Evolutionary conservation across 92 coral and sea anemone species (phyloP), one percentile per base, ranked within the genome.

Genomic region (Zoanthus sociatus): DNA sequence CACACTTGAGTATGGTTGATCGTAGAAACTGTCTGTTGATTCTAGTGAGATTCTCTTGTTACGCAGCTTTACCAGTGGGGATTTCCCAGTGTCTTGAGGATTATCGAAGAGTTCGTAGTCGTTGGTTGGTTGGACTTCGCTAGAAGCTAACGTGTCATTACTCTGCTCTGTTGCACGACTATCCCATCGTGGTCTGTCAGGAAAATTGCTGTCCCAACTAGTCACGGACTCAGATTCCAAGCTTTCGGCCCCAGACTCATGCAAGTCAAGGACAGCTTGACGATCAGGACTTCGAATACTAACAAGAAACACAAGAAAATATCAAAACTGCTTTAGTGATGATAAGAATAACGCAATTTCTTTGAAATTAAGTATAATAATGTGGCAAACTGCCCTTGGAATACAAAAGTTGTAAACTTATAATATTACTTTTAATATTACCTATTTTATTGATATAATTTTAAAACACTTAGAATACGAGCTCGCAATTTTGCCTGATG

Each of bases 1-100:
- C 7, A 97, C 94, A 18, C 95, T 89, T 0, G 98, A 89, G 88
- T 97, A 97, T 1, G 98, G 92, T 44, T 89, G 96, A 67, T 95
- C 99, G 73, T 93, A 93, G 45, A 89, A 86, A 84, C 99, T 97
- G 18, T 72, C 98, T 11, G 92, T 77, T 0, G 99, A 95, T 48
- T 90, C 92, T 72, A 97, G 84, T 5, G 96, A 88, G 44, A 76
- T 53, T 78, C 87, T 90, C 75, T 91, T 93, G 84, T 90, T 92
- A 61, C 94, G 95, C 26, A 88, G 76, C 55, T 73, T 89, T 5
- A 86, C 92, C 77, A 88, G 75, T 2, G 90, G 96, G 18, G 93
- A 82, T 8, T 83, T 86, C 73, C 83, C 89, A 20, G 54, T 44
- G 47, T 53, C 82, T 0, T 20, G 45, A 14, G 82, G 21, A 2